These are phyloP conservation scores for Hyperoplus immaculatus DNA, from an alignment of 2,797 vertebrate genomes.

Conservation along the genomic window DNA sequence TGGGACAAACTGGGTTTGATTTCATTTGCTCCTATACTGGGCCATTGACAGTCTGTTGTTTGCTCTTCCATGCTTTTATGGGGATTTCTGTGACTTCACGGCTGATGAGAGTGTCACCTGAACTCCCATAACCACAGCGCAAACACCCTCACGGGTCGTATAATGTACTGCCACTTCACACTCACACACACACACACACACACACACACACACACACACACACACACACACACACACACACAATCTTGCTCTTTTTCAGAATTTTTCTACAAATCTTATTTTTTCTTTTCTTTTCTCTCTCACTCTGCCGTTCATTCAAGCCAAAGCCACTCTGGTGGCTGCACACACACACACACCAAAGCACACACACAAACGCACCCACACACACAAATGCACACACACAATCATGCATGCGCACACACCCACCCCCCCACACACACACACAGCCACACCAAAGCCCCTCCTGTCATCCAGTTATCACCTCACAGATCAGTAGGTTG, in stretches of 20 bases:
- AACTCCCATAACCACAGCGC: constrained; percentile 38
- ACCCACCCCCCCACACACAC: neutral
- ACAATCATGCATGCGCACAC: neutral
- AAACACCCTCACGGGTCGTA: constrained; percentile 50
- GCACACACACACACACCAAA: neutral
- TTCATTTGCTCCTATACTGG: neutral
- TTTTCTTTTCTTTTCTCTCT: constrained; percentile 16
- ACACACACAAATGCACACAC: constrained; percentile 53
- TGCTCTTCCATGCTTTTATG: constrained; percentile 40
- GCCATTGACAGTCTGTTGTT: constrained; percentile 30
- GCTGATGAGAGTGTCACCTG: constrained; percentile 50
- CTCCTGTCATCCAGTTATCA: constrained; percentile 67
- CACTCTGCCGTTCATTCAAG: constrained; percentile 26
- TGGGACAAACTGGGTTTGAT: neutral
- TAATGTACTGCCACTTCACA: constrained; percentile 10
- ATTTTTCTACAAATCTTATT: neutral
- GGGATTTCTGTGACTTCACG: constrained; percentile 47
- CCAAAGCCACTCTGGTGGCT: constrained; percentile 27
- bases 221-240: constrained; percentile 7
- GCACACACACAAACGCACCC: constrained; percentile 7
- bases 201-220: constrained; percentile 24
- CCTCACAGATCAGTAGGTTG: constrained; percentile 69
- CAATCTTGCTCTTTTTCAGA: constrained; percentile 22
- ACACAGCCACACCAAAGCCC: constrained; percentile 56
- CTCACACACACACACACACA: constrained; percentile 19